Percentiles rank a stretch among this genome's conserved stretches.
These are phyloP conservation scores for Scaptomyza reducta DNA, from an alignment of 2,888 invertebrate genomes.

Conservation along the genomic window DNA sequence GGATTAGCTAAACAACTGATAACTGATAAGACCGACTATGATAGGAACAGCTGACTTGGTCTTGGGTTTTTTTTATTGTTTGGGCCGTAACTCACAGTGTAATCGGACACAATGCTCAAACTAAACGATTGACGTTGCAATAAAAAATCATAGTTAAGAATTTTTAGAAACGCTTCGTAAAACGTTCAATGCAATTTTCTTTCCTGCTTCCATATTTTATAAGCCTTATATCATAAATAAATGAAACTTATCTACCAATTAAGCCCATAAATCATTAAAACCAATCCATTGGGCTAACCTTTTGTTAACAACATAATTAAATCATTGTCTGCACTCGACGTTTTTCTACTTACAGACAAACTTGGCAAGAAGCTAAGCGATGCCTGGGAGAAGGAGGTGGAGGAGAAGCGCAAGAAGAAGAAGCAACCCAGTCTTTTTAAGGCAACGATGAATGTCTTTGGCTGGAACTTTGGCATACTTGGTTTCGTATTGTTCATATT, in stretches of 20 bases:
- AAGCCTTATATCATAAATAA: neutral
- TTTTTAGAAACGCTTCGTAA: constrained; percentile 4
- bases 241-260: neutral
- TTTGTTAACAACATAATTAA: constrained; percentile 1
- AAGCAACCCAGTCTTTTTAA: constrained; percentile 84
- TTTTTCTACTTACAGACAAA: constrained; percentile 64
- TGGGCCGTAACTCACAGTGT: constrained; percentile 28
- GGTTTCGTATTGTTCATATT: constrained; percentile 86
- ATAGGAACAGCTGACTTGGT: constrained; percentile 20
- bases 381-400: constrained; percentile 87
- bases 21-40: constrained; percentile 14
- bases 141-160: constrained; percentile 30
- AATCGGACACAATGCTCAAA: constrained; percentile 24
- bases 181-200: neutral
- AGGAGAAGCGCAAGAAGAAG: constrained; percentile 79
- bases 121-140: constrained; percentile 9
- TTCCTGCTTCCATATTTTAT: neutral
- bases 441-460: constrained; percentile 86
- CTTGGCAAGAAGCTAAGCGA: constrained; percentile 87
- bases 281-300: neutral
- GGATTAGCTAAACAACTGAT: constrained; percentile 34
- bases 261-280: neutral
- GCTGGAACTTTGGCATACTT: constrained; percentile 86
- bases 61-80: constrained; percentile 4
- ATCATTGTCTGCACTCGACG: neutral